Evolutionary conservation across 2,888 invertebrate species (phyloP), one percentile per base, ranked within the genome.

Genomic region (Fabriciana adippe): DNA sequence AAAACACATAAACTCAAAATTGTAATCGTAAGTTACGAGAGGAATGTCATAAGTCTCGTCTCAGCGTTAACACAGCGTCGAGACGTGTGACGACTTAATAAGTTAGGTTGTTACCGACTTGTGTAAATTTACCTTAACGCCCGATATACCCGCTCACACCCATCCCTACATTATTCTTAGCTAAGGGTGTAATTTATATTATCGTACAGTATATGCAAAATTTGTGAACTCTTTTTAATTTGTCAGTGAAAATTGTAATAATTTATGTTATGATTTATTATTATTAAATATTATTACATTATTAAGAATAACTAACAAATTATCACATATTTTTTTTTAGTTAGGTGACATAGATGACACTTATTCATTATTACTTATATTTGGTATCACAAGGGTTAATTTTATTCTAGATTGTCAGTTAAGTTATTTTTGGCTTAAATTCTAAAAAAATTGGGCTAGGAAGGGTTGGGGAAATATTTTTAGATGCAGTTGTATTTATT

Each of bases 61-160:
- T 78, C 77, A 75, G 74, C 79, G 80, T 79, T 79, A 81, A 74
- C 73, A 74, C 75, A 71, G 74, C 77, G 78, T 75, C 80, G 78
- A 81, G 79, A 79, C 81, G 73, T 77, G 82, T 86, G 89, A 90
- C 83, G 89, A 86, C 87, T 88, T 90, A 90, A 91, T 90, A 90
- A 89, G 86, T 90, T 87, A 87, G 87, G 84, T 89, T 87, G 90
- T 87, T 86, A 88, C 81, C 84, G 85, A 81, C 84, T 82, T 84
- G 90, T 87, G 90, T 89, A 91, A 92, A 92, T 92, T 91, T 89
- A 89, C 90, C 89, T 90, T 88, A 81, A 86, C 86, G 84, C 88
- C 86, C 84, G 83, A 88, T 89, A 85, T 86, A 85, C 86, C 78
- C 81, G 79, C 80, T 78, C 80, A 76, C 83, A 80, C 83, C 81